Evolutionary conservation across 2,113 vertebrate genomes (phyloP).

Genomic region (Mesitornis unicolor): DNA sequence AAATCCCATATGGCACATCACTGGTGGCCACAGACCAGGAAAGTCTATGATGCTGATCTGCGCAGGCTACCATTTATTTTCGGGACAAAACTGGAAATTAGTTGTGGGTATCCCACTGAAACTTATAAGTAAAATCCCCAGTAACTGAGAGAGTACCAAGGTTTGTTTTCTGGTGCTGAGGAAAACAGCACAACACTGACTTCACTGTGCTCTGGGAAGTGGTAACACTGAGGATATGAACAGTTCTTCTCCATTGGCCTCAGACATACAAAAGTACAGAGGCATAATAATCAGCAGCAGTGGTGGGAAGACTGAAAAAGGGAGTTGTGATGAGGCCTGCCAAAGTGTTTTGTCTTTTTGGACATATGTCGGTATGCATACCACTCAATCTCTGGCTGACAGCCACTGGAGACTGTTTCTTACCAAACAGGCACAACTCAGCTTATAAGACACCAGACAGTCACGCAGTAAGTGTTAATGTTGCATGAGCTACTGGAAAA

Average conservation of each 20-base stretch:
- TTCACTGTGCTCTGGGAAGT: background rate
- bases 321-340: background rate
- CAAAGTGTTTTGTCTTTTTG: background rate
- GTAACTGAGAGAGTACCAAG: background rate
- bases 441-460: background rate
- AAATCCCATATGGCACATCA: background rate
- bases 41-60: background rate
- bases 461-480: background rate
- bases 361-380: background rate
- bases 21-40: background rate
- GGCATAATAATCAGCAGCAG: background rate
- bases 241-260: background rate
- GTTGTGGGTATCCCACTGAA: background rate
- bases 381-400: background rate
- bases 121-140: background rate
- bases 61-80: background rate
- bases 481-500: background rate
- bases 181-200: background rate
- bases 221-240: background rate
- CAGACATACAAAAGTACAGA: background rate
- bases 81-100: background rate
- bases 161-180: background rate
- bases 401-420: background rate
- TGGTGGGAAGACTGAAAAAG: background rate
- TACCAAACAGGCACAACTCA: background rate